Evolutionary conservation across 2,888 invertebrate species (phyloP), one percentile per base, ranked within the genome.

Genomic region (Xestia ashworthii): DNA sequence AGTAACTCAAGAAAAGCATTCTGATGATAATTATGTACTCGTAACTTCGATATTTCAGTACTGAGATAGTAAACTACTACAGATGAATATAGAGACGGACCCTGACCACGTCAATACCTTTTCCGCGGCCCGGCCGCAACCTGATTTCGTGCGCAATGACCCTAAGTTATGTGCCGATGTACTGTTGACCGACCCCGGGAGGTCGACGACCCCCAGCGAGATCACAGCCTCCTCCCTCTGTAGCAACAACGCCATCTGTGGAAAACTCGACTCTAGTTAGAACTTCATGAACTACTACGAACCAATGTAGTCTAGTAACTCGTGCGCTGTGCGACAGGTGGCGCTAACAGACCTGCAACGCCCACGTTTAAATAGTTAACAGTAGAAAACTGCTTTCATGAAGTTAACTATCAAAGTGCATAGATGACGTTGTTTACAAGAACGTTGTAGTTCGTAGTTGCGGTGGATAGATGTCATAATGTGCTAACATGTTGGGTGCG

Each of bases 401-500:
- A 38, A 32, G 55, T 46, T 46, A 38, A 0, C 5, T 22, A 6
- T 81, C 16, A 60, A 62, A 22, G 1, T 46, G 64, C 22, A 72
- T 22, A 78, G 75, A 74, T 74, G 82, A 55, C 64, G 76, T 32
- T 82, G n/a, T 38, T 50, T 44, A 38, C 16, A 9, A 25, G 2
- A 46, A 46, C 4, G 1, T 2, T 14, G 4, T 44, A 74, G 22
- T 25, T 6, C 5, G 22, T n/a, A 32, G 16, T 60, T 32, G 32
- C 62, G 38, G 38, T 12, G 8, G 46, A 14, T 46, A 38, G 46
- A 75, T 38, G 38, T 75, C 75, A 14, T n/a, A 3, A 9, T 73
- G 41, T 16, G 25, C 11, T 19, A 32, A 32, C 0, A 32, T 32
- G 16, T 25, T 16, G 32, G 32, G 2, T 14, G 16, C 6, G 3